These are phyloP conservation scores for Digitonthophagus gazella DNA, from an alignment of 2,888 invertebrate genomes.

Conservation along the genomic window DNA sequence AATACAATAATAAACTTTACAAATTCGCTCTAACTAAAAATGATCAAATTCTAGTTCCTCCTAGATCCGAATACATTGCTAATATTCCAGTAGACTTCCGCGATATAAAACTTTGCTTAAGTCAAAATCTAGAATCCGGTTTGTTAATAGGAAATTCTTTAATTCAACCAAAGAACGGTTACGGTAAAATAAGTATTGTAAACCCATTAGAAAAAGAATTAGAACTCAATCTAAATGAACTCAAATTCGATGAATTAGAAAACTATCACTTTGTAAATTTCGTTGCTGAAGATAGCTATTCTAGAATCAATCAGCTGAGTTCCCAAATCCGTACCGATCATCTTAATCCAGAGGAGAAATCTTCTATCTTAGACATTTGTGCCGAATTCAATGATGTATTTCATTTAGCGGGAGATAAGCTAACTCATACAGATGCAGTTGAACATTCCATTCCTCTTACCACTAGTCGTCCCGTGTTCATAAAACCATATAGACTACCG, in stretches of 20 bases:
- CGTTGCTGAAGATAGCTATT: neutral
- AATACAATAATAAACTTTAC: neutral
- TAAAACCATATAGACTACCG: constrained; percentile 21
- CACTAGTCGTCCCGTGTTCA: neutral
- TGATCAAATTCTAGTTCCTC: neutral
- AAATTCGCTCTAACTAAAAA: neutral
- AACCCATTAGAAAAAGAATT: neutral
- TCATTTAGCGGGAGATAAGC: constrained; percentile 13
- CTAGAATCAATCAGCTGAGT: neutral
- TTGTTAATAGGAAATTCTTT: constrained; percentile 1
- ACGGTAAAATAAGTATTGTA: neutral
- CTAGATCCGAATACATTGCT: constrained; percentile 1
- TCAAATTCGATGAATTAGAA: constrained; percentile 3
- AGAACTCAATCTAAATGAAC: neutral
- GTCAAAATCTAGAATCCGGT: neutral
- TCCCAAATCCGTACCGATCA: constrained; percentile 4
- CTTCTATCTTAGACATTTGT: constrained; percentile 11
- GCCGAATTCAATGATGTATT: constrained; percentile 21
- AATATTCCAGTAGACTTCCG: neutral
- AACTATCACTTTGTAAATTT: neutral
- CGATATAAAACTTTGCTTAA: neutral
- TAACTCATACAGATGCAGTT: constrained; percentile 17
- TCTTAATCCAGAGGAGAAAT: constrained; percentile 23
- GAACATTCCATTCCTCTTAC: constrained; percentile 9
- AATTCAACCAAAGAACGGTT: neutral